Base-by-base conservation (phyloP, 2,797 vertebrate genomes). In the Botia kubotai region DNA sequence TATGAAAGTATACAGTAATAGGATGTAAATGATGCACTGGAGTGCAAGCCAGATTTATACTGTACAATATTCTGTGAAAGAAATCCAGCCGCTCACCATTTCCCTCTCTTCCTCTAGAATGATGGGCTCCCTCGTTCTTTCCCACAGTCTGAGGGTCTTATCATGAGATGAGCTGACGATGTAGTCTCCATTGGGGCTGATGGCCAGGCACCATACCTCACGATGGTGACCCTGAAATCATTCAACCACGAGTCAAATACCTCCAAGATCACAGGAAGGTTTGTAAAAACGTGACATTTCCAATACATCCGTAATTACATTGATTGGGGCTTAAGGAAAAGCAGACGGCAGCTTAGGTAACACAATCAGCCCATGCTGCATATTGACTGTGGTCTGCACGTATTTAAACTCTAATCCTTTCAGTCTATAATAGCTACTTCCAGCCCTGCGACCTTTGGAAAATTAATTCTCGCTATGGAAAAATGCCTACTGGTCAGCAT, bases 71-170 rank as follows among this genome's bases (percentile, higher is more conserved):
- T 76, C 7, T 55, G 21, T n/a, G 21, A 17, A 23, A 3, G 17
- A 52, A 48, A 63, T 72, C 16, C 23, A 53, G 19, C 57, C 17
- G 69, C 95, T 94, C 86, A 99, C 98, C 96, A 95, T 97, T 88
- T 99, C 98, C 14, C 93, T 93, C 77, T 99, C 98, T 86, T 99
- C 98, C 85, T 99, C 97, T 83, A 99, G 90, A 85, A 99, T 93
- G 75, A 99, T 96, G 0, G 96, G 96, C 82, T 99, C 98, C 76
- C 95, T 95, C 0, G 96, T 99, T 84, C 97, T 94, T 87, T 98
- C 97, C 98, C 98, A 99, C 39, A 99, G 95, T 2, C 98, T 95
- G 83, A 99, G 89, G 0, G 97, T 98, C 84, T 98, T 98, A 90
- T 99, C 98, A 62, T 99, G 98, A 55, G 97, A 98, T 0, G 97